Conservation (phyloP, 2,113 vertebrate species). For the Brachirus orientalis region DNA sequence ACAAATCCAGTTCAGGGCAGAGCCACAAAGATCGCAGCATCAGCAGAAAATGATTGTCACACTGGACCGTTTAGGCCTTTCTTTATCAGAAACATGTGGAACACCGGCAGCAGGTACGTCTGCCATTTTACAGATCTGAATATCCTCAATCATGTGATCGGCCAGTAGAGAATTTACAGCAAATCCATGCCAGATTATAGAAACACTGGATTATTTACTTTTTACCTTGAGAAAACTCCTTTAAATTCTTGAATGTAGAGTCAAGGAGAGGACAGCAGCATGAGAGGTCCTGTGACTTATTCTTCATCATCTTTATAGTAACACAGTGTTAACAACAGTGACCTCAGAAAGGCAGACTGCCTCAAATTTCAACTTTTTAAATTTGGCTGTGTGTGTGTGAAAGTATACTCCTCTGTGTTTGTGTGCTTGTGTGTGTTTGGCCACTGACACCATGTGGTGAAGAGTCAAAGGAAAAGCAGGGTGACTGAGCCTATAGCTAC, state of each 20-base stretch:
- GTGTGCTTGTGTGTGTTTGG: conserved; percentile 17
- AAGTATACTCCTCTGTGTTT: conserved; percentile 11
- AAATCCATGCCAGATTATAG: conserved; percentile 61
- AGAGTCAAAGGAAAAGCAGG: conserved; percentile 21
- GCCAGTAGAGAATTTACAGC: conserved; percentile 21
- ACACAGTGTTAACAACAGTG: too few relatives aligned
- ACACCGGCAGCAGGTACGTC: conserved; percentile 43
- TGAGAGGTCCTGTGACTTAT: conserved; percentile 27
- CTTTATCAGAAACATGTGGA: conserved; percentile 39
- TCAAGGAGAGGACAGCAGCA: conserved; percentile 63
- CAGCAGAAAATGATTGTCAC: conserved; percentile 38
- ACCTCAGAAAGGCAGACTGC: conserved; percentile 11
- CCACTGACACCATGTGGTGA: conserved; percentile 36
- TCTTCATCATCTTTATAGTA: neutral
- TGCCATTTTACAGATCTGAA: conserved; percentile 5
- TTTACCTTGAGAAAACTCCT: conserved; percentile 35
- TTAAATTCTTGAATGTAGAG: conserved; percentile 62
- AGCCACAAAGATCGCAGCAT: conserved; percentile 32
- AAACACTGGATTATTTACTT: conserved; percentile 67
- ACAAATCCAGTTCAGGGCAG: conserved; percentile 33
- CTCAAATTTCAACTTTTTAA: conserved; percentile 4
- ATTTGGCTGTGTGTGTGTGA: conserved; percentile 1
- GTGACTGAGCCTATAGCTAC: conserved; percentile 29
- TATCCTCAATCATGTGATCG: conserved; percentile 11
- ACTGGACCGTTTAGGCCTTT: neutral